Evolutionary conservation across 2,888 invertebrate species (phyloP).

Genomic region (Cacoxenus indagator): DNA sequence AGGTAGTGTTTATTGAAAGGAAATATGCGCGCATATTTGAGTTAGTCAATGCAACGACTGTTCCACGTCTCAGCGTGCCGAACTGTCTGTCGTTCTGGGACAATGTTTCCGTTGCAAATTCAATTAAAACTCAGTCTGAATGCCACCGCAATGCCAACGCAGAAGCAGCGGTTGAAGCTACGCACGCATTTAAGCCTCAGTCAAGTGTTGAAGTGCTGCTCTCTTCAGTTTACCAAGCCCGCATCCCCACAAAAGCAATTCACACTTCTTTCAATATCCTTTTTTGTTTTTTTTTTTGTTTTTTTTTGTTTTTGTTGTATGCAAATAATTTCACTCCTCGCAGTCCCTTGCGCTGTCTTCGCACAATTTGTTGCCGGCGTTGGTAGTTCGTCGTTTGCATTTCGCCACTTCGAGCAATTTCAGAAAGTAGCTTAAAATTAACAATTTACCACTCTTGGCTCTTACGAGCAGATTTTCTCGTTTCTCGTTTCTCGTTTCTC

Average conservation of each 20-base stretch:
- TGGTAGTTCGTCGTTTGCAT: constrained; percentile 19
- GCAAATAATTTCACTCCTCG: neutral
- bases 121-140: neutral
- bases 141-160: no score
- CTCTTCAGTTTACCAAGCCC: no score
- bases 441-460: constrained; percentile 55
- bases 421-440: constrained; percentile 52
- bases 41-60: no score
- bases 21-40: no score
- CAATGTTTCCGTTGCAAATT: neutral
- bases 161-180: no score
- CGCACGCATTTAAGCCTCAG: neutral
- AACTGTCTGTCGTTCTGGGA: neutral
- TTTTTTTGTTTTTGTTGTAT: no score
- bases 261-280: no score
- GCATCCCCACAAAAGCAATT: no score
- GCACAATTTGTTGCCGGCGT: neutral
- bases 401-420: constrained; percentile 34
- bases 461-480: constrained; percentile 49
- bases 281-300: no score
- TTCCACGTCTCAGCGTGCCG: neutral
- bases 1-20: neutral
- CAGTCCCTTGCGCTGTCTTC: neutral
- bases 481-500: no score
- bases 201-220: no score